phyloP scores from a whole-genome alignment of 2,888 invertebrate species.

The Clivina fossor region DNA sequence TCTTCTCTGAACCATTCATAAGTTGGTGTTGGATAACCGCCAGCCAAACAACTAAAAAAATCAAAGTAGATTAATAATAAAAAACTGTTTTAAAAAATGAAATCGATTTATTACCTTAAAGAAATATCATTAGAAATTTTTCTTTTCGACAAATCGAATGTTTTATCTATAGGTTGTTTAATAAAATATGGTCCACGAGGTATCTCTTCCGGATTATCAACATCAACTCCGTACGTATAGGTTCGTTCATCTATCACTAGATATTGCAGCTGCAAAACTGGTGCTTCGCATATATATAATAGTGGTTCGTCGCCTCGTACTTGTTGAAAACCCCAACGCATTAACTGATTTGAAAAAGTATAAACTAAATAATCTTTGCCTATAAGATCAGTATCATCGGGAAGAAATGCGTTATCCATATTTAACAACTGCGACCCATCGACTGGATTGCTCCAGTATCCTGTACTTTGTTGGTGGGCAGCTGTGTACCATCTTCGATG shows the following conservation, averaged over 20 bases:
- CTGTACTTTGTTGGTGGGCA: constrained; percentile 71
- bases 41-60: constrained; percentile 69
- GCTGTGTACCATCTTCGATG: constrained; percentile 87
- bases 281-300: constrained; percentile 87
- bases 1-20: constrained; percentile 91
- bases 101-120: constrained; percentile 55
- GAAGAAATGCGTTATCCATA: constrained; percentile 80
- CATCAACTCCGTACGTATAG: constrained; percentile 83
- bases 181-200: constrained; percentile 88
- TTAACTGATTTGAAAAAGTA: constrained; percentile 68
- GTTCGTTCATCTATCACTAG: constrained; percentile 73
- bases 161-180: constrained; percentile 78
- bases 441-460: constrained; percentile 79
- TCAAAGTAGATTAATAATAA: constrained; percentile 5
- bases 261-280: constrained; percentile 70
- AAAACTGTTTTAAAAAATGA: constrained; percentile 13
- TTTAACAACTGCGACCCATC: constrained; percentile 79
- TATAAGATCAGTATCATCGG: constrained; percentile 60
- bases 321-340: constrained; percentile 83
- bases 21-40: constrained; percentile 84
- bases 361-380: constrained; percentile 78
- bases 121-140: constrained; percentile 73
- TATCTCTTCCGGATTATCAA: constrained; percentile 76
- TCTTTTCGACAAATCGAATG: constrained; percentile 77
- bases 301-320: constrained; percentile 75